Percentiles rank a stretch among this genome's conserved stretches.
Evolutionary conservation across 2,797 vertebrate genomes (phyloP).

Genomic region (Enteromius trimaculatus): DNA sequence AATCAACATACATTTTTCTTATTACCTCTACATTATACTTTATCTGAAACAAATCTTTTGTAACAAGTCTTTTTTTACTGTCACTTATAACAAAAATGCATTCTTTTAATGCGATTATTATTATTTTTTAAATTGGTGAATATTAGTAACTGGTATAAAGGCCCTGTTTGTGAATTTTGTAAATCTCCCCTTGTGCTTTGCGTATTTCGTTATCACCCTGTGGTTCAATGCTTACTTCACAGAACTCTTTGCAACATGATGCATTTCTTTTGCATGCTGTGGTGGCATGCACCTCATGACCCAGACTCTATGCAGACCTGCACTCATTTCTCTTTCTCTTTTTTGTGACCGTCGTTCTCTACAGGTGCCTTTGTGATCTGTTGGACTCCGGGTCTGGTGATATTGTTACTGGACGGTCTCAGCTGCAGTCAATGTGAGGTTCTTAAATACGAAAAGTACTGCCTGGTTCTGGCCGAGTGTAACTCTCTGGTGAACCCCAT

Average conservation of each 20-base stretch:
- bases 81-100: not conserved
- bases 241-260: not conserved
- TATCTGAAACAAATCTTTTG: not conserved
- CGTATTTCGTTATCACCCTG: not conserved
- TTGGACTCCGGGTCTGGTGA: slow-evolving; percentile 91
- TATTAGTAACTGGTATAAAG: not conserved
- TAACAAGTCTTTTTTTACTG: not conserved
- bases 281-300: not conserved
- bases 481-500: slow-evolving; percentile 92
- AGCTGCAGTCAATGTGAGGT: slow-evolving; percentile 79
- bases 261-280: not conserved
- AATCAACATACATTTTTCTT: no score
- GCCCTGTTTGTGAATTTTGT: not conserved
- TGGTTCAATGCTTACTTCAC: no score
- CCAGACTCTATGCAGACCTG: not conserved
- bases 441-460: slow-evolving; percentile 87
- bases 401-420: slow-evolving; percentile 88
- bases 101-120: not conserved
- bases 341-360: slow-evolving; percentile 1
- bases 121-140: not conserved
- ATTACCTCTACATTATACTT: no score
- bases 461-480: slow-evolving; percentile 87
- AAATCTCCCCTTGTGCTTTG: not conserved
- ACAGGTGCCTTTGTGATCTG: slow-evolving; percentile 94
- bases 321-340: not conserved